Evolutionary conservation across 2,797 vertebrate species (phyloP), one percentile per base, ranked within the genome.

Genomic region (Gadopsis marmoratus): DNA sequence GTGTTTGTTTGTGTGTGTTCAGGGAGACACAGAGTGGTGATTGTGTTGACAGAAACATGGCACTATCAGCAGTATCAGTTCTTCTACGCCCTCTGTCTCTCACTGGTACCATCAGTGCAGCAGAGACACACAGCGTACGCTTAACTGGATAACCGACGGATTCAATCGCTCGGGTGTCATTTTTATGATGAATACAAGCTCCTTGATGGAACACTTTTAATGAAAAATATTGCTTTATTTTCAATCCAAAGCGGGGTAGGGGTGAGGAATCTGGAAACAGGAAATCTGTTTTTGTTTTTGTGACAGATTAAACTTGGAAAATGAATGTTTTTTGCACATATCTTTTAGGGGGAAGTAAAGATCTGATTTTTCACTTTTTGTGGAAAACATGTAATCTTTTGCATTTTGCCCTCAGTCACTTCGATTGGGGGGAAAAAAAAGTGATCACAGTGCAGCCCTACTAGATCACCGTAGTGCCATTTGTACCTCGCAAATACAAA

Each of bases 31-130:
- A 90, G 79, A 89, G 77, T 33, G 50, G 63, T 76, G 74, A 90
- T 89, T 92, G 93, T 94, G 86, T 88, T 67, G 67, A 84, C 78
- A 80, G 81, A 84, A 88, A 90, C 85, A 88, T 90, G 76, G 73
- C 41, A 4, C 66, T 67, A 83, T 86, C 75, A 88, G 89, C 84
- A 85, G 83, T 79, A 85, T 86, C 78, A 78, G 83, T 54, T 78
- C 74, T 68, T 26, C 48, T 41, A 64, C 71, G 51, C 70, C 90
- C 77, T 62, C 69, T 39, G 61, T 70, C 80, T 74, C 86, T 74
- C 74, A 74, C 70, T 85, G 78, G 88, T 71, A 86, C 88, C 59
- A 47, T 63, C 47, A 7, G 56, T 14, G 17, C 48, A 17, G 26
- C 6, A 26, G 7, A 47, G n/a, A 79, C 56, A 70, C 21, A 21